Percentiles rank a stretch among this genome's conserved stretches.
These are phyloP conservation scores for Ylistrum balloti DNA, from an alignment of 1,140 invertebrate genomes.

Conservation along the genomic window DNA sequence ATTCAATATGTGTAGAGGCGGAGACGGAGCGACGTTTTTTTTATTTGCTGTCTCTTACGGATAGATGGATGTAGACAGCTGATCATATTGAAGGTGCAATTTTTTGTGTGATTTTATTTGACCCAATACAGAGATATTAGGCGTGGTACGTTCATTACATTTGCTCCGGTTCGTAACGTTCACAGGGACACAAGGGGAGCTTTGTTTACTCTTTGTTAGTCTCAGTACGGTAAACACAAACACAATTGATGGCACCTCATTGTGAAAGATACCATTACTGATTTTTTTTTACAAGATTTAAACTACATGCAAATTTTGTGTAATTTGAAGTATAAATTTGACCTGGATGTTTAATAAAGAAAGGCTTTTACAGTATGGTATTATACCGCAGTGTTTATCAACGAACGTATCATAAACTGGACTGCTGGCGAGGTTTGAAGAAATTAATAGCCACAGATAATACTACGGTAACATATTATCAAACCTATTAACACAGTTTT, in stretches of 20 bases:
- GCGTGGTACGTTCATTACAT: background rate
- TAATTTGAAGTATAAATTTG: no score
- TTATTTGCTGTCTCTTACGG: background rate
- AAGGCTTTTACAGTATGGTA: no score
- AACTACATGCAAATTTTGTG: no score
- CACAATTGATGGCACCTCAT: background rate
- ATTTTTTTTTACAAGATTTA: no score
- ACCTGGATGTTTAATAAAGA: no score
- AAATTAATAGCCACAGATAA: no score
- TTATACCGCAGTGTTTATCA: no score
- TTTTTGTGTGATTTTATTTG: background rate
- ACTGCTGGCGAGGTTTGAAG: no score
- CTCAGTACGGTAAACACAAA: background rate
- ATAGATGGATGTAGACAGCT: slow-evolving; percentile 21
- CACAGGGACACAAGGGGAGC: background rate
- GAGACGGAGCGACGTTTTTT: background rate
- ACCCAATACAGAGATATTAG: background rate
- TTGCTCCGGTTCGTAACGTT: background rate
- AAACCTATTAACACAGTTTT: no score
- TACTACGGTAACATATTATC: no score
- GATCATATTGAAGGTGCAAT: background rate
- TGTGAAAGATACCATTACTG: no score
- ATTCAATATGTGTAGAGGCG: slow-evolving; percentile 3
- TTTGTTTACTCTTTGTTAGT: background rate
- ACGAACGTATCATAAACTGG: no score